Percentiles rank a stretch among this genome's conserved stretches.
Conservation (phyloP, 2,113 vertebrate genomes). For the Megaceryle maxima region DNA sequence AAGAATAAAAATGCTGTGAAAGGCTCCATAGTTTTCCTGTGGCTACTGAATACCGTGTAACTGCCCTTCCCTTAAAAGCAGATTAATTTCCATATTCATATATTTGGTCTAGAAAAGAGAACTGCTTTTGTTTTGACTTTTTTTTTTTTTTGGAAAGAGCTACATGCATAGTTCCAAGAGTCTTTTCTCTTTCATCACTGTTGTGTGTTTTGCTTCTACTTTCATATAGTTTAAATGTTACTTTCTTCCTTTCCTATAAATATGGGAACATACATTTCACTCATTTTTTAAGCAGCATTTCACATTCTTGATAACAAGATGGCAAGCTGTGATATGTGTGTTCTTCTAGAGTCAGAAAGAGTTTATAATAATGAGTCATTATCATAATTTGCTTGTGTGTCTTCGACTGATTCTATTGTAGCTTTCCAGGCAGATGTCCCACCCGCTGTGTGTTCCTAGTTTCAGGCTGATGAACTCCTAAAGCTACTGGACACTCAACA, state of each 20-base stretch:
- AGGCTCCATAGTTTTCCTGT: rapidly evolving
- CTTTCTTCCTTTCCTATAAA: neutral
- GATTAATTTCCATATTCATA: neutral
- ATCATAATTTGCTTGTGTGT: constrained; percentile 31
- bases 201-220: neutral
- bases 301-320: constrained; percentile 35
- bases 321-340: constrained; percentile 27
- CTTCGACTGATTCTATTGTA: constrained; percentile 37
- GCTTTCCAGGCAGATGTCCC: constrained; percentile 12
- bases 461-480: constrained; percentile 41
- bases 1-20: neutral
- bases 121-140: neutral
- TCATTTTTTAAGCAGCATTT: neutral
- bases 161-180: neutral
- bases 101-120: neutral
- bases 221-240: neutral
- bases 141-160: neutral
- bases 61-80: neutral
- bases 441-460: constrained; percentile 27
- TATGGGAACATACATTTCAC: neutral
- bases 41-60: neutral
- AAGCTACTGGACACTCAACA: constrained; percentile 34
- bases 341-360: neutral
- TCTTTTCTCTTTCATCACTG: neutral
- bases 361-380: constrained; percentile 52